Base-by-base conservation (phyloP, 2,888 invertebrate genomes). In the Exephanes ischioxanthus region DNA sequence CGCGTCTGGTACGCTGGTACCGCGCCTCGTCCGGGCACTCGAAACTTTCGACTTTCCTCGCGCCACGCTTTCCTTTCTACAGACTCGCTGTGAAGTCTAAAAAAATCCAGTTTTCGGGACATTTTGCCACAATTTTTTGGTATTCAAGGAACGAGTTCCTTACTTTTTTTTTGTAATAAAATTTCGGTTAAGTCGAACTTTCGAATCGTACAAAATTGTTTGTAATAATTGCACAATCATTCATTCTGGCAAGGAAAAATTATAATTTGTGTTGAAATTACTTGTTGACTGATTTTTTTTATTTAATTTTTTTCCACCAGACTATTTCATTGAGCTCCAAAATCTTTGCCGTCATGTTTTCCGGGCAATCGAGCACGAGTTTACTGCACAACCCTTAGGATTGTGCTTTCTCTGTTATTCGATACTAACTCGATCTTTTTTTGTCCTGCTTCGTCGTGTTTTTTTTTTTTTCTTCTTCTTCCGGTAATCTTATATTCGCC, bases 1-100 rank as follows among this genome's bases (percentile, higher is more conserved):
- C 75, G 80, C 70, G 41, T 63, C 63, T 84, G 71, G 71, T 78
- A 58, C 78, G 81, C 87, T 84, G 85, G 86, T 88, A 16, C 45
- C 81, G 79, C 51, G 71, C 51, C 55, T 82, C 68, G 78, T 11
- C 63, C 71, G 55, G 80, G 72, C 79, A 58, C 48, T 51, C 72
- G 63, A 63, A 26, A 11, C 33, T 45, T 66, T 78, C 71, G 19
- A 45, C 33, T 73, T 37, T 68, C 33, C 41, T 14, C 11, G 4
- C 66, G 11, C 6, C 3, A 14, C n/a, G n/a, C 9, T 26, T 19
- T 19, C 4, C 51, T 14, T 53, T 16, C 16, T 33, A 11, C 11
- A 1, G 9, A 22, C 37, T 30, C 7, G 11, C 11, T 14, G 11
- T 16, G 11, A 14, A 16, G 30, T 6, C 3, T 7, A 22, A 67